Evolutionary conservation across 2,797 vertebrate genomes (phyloP).

Genomic region (Prionace glauca): DNA sequence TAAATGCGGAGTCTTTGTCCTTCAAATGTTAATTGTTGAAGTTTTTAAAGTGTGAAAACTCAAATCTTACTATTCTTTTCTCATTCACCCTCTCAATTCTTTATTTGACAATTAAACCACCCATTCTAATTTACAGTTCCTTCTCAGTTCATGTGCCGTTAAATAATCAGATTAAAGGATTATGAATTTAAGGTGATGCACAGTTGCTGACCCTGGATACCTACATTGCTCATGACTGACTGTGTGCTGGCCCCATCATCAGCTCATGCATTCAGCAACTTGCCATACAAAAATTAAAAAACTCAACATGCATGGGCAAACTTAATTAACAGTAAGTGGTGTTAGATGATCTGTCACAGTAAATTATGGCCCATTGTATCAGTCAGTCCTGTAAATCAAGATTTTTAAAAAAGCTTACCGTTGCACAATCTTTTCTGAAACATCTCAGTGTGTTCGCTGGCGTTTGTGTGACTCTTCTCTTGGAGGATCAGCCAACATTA

Average conservation of each 20-base stretch:
- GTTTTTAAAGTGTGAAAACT: background rate
- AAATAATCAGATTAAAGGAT: background rate
- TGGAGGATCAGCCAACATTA: constrained; percentile 87
- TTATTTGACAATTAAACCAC: background rate
- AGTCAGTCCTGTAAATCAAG: background rate
- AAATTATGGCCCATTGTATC: background rate
- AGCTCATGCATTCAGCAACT: background rate
- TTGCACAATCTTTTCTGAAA: background rate
- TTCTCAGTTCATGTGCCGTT: background rate
- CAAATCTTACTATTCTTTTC: background rate
- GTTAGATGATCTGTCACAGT: background rate
- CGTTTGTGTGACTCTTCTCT: constrained; percentile 87
- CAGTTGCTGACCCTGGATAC: background rate
- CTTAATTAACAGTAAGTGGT: background rate
- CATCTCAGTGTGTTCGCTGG: constrained; percentile 75
- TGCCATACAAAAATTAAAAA: background rate
- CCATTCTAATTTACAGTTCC: background rate
- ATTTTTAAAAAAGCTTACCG: background rate
- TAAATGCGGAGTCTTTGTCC: background rate
- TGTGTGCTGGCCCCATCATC: background rate
- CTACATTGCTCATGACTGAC: background rate
- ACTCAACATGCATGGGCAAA: background rate
- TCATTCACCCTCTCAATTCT: background rate
- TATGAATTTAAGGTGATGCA: background rate
- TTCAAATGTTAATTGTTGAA: background rate